phyloP scores from a whole-genome alignment of 2,113 vertebrate species.

The Cavia aperea region DNA sequence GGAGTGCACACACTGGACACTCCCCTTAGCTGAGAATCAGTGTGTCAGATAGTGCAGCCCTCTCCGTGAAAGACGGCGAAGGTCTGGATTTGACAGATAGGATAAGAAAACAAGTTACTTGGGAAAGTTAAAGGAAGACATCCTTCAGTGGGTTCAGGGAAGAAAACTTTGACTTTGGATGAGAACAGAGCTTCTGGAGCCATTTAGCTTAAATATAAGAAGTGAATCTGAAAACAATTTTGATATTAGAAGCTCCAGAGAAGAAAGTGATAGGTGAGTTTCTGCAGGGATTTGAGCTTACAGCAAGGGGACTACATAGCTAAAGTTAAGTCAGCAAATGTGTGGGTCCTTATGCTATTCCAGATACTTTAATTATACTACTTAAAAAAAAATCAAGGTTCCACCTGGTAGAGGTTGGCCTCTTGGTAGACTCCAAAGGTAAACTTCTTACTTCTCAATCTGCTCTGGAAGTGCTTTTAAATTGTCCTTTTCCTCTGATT shows the following conservation, averaged over 20 bases:
- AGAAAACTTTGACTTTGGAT: background rate
- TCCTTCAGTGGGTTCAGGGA: background rate
- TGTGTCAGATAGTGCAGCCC: background rate
- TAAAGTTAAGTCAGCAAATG: background rate
- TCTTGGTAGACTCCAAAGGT: background rate
- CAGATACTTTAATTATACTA: background rate
- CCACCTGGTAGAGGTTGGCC: background rate
- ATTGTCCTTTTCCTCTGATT: background rate
- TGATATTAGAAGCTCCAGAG: background rate
- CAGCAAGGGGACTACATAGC: background rate
- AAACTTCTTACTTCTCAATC: background rate
- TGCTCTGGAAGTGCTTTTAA: background rate
- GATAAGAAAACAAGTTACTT: conserved; percentile 10
- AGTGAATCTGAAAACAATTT: background rate
- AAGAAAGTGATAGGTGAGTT: background rate
- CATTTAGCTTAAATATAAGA: background rate
- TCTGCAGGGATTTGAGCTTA: background rate
- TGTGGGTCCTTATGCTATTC: background rate
- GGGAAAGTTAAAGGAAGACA: background rate
- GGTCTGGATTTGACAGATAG: background rate
- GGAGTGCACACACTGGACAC: background rate
- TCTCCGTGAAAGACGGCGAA: background rate
- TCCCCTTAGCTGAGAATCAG: background rate
- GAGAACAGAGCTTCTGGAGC: background rate
- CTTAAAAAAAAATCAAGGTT: background rate